A percentile compares a stretch with the other conserved stretches of the same genome.
phyloP scores from a whole-genome alignment of 2,113 vertebrate species.

The Microtus richardsoni region DNA sequence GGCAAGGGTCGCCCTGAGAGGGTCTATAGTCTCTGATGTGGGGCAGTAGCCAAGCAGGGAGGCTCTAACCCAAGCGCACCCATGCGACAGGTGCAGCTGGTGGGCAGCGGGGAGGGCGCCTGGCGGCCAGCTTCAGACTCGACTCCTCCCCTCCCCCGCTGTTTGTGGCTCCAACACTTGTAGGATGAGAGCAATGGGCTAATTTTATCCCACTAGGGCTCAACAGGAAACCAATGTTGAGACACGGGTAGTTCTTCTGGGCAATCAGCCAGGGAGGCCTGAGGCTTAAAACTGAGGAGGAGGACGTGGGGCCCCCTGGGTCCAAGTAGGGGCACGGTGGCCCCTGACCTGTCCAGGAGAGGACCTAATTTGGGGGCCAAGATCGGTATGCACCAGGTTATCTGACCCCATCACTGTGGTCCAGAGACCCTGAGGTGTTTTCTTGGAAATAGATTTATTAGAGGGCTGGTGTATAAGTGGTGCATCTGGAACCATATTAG shows the following conservation, averaged over 20 bases:
- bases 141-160: not conserved
- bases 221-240: constrained; percentile 15
- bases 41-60: not conserved
- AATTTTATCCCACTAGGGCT: constrained; percentile 35
- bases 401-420: not conserved
- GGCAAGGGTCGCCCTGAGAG: not conserved
- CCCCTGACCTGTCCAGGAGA: not conserved
- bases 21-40: not conserved
- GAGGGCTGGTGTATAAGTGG: not conserved
- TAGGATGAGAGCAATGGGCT: constrained; percentile 1
- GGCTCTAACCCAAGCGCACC: not conserved
- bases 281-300: rapidly evolving
- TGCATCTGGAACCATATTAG: not conserved
- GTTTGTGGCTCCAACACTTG: not conserved
- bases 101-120: rapidly evolving
- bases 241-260: not conserved
- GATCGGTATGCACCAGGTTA: not conserved
- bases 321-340: not conserved
- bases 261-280: not conserved
- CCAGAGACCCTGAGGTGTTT: not conserved
- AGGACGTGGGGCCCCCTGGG: too few relatives aligned
- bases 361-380: not conserved
- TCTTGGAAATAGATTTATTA: not conserved
- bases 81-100: not conserved
- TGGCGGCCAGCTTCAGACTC: not conserved